These are phyloP conservation scores for Platycheirus rosarum DNA, from an alignment of 2,888 invertebrate genomes.

Conservation along the genomic window DNA sequence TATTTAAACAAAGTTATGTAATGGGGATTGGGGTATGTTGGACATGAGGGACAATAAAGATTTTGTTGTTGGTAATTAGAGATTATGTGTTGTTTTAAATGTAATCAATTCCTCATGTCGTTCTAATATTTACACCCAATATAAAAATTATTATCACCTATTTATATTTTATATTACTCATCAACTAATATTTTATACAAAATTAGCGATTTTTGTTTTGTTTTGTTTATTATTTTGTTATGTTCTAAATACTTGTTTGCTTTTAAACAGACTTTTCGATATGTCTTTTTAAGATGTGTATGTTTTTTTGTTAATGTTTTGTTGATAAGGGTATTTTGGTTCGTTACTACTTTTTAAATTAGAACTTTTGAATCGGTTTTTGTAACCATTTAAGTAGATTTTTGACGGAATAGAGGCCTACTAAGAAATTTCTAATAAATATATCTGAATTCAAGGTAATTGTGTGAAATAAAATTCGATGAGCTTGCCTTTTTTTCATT, in stretches of 20 bases:
- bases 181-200: slow-evolving; percentile 61
- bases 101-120: slow-evolving; percentile 74
- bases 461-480: too few species aligned
- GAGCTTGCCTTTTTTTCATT: too few species aligned
- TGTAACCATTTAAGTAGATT: too few species aligned
- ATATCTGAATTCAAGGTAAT: too few species aligned
- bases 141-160: slow-evolving; percentile 65
- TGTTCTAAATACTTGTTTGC: slow-evolving; percentile 28
- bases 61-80: slow-evolving; percentile 56
- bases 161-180: slow-evolving; percentile 31
- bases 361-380: too few species aligned
- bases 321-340: slow-evolving; percentile 2
- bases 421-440: too few species aligned
- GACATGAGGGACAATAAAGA: slow-evolving; percentile 69
- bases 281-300: slow-evolving; percentile 72
- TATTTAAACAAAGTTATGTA: slow-evolving; percentile 39
- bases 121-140: slow-evolving; percentile 67
- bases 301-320: slow-evolving; percentile 11
- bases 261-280: slow-evolving; percentile 69
- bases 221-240: slow-evolving; percentile 48
- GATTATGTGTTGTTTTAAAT: slow-evolving; percentile 47
- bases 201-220: slow-evolving; percentile 46
- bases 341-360: slow-evolving; percentile 16
- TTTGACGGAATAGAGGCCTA: too few species aligned
- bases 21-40: slow-evolving; percentile 55